Evolutionary conservation across 2,113 vertebrate genomes (phyloP).

Genomic region (Cephalopholis sonnerati): DNA sequence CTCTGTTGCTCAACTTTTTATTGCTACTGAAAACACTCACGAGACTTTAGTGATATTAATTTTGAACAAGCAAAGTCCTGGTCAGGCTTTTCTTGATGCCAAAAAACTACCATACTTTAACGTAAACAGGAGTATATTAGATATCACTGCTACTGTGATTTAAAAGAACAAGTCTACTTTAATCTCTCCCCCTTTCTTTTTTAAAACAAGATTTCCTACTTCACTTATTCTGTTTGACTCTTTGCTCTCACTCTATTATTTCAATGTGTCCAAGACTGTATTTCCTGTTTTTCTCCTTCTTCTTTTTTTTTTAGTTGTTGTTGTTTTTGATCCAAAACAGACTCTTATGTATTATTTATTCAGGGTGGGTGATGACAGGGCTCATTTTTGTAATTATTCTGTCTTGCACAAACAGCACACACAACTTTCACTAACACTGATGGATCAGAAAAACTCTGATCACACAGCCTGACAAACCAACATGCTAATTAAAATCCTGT

Average conservation of each 20-base stretch:
- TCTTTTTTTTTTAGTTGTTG: neutral
- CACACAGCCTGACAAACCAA: neutral
- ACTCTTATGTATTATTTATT: conserved; percentile 6
- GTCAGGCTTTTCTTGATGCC: neutral
- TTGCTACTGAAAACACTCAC: neutral
- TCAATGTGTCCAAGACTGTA: neutral
- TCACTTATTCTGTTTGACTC: conserved; percentile 23
- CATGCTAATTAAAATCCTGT: neutral
- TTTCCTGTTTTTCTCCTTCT: neutral
- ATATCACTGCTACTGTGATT: neutral
- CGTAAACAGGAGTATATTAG: neutral
- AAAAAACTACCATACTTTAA: neutral
- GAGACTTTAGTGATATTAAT: neutral
- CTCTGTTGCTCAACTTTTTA: neutral
- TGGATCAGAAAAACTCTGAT: neutral
- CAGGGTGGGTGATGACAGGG: neutral
- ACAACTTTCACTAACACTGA: neutral
- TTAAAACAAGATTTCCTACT: conserved; percentile 19
- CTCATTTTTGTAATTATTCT: conserved; percentile 1
- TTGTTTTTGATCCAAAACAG: neutral
- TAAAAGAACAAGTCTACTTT: conserved; percentile 17
- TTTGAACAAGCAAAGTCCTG: neutral
- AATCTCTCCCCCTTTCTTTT: conserved; percentile 4
- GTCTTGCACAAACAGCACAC: neutral
- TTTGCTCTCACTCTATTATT: neutral